Conservation (phyloP, 2,888 invertebrate species). For the Philereme vetulata region DNA sequence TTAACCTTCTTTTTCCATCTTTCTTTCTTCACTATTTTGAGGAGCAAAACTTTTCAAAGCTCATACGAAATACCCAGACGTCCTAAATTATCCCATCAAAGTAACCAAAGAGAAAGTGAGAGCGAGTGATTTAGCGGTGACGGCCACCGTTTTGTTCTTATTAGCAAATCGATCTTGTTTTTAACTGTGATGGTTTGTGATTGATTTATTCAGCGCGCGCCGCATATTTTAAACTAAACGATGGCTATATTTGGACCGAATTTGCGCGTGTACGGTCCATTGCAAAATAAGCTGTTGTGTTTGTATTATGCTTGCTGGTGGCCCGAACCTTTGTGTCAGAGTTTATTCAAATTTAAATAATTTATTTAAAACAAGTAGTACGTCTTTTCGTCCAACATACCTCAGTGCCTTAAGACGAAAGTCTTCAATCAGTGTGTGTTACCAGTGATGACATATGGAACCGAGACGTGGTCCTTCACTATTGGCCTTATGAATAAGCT, state of each 20-base stretch:
- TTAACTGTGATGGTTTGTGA: constrained; percentile 70
- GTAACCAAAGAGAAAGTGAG: constrained; percentile 47
- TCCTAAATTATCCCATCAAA: constrained; percentile 51
- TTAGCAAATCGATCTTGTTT: constrained; percentile 62
- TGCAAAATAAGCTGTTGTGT: constrained; percentile 9
- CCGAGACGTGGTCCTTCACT: too few species aligned
- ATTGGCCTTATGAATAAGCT: too few species aligned
- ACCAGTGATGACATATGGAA: too few species aligned
- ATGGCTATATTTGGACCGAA: constrained; percentile 39
- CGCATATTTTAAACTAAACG: constrained; percentile 50
- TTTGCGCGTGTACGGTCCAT: constrained; percentile 27
- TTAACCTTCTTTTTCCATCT: too few species aligned
- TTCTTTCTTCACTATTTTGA: too few species aligned
- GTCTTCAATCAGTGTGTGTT: too few species aligned
- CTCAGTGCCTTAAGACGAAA: too few species aligned
- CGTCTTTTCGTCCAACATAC: too few species aligned
- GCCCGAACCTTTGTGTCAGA: too few species aligned
- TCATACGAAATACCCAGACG: constrained; percentile 39
- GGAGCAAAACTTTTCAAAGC: neutral
- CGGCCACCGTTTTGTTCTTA: constrained; percentile 37
- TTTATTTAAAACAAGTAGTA: too few species aligned
- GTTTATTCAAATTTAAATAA: too few species aligned
- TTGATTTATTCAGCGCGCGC: constrained; percentile 62
- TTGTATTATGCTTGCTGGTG: too few species aligned
- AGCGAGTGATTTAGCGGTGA: constrained; percentile 70